A percentile compares a stretch with the other conserved stretches of the same genome.
Conservation (phyloP, 1,140 invertebrate species). For the Zaprionus camerounensis region DNA sequence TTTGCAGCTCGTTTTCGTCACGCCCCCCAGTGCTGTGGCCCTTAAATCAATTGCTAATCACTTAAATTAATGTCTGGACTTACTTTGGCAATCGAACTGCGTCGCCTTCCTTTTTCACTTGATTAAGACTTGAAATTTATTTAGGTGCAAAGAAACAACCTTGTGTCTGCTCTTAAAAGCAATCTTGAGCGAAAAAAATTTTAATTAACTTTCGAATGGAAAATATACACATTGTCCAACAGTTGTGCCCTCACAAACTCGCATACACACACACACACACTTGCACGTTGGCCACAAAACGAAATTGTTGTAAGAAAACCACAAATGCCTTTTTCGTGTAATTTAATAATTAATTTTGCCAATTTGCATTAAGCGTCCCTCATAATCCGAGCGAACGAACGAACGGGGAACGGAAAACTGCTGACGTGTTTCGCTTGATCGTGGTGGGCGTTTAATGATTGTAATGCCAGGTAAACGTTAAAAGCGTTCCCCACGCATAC, state of each 20-base stretch:
- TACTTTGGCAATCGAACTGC: neutral
- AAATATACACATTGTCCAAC: conserved; percentile 33
- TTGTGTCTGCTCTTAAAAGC: conserved; percentile 15
- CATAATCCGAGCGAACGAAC: conserved; percentile 39
- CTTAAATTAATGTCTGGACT: neutral
- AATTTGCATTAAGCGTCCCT: conserved; percentile 52
- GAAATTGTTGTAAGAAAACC: conserved; percentile 39
- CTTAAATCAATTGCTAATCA: neutral
- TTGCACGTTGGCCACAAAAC: conserved; percentile 34
- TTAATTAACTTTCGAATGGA: conserved; percentile 38
- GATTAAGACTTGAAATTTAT: conserved; percentile 2
- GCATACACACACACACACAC: neutral
- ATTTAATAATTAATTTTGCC: conserved; percentile 60
- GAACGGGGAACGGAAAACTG: conserved; percentile 29
- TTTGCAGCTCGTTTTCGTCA: neutral
- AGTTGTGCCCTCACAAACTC: conserved; percentile 16
- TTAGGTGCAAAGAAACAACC: neutral
- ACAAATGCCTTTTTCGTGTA: conserved; percentile 59
- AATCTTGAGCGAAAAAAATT: conserved; percentile 13
- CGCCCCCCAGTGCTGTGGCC: neutral
- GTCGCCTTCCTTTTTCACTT: neutral
- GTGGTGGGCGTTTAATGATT: conserved; percentile 39
- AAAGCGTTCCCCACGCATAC: conserved; percentile 6
- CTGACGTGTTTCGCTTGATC: conserved; percentile 35
- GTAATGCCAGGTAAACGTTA: conserved; percentile 43